Conservation (phyloP, 2,113 vertebrate genomes). For the Calidris pygmaea region DNA sequence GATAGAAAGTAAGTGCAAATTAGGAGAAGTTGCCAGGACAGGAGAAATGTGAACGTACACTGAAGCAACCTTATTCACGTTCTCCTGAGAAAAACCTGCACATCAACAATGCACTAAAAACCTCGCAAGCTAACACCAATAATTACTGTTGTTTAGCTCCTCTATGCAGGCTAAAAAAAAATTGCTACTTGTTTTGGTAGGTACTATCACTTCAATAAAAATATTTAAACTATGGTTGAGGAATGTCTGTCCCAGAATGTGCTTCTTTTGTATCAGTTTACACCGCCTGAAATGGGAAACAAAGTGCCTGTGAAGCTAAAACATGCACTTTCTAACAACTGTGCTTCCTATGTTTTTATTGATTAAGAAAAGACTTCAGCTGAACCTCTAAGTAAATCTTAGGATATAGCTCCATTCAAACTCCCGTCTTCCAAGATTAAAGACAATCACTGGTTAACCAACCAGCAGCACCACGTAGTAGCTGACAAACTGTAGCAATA, state of each 20-base stretch:
- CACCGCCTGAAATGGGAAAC: not conserved
- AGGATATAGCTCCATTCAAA: not conserved
- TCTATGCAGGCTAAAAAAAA: not conserved
- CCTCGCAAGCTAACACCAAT: not conserved
- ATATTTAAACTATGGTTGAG: not conserved
- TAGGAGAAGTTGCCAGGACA: not conserved
- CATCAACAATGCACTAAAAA: not conserved
- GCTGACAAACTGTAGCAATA: not conserved
- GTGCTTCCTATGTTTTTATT: not conserved
- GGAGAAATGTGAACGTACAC: not conserved
- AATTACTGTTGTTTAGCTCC: not conserved
- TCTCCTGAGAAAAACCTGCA: not conserved
- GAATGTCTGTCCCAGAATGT: not conserved
- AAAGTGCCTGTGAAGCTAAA: not conserved
- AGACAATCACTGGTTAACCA: not conserved
- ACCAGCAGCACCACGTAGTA: not conserved
- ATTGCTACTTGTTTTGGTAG: accelerated
- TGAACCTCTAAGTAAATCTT: not conserved
- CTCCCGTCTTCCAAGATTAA: not conserved
- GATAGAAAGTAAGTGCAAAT: not conserved
- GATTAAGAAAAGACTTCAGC: not conserved
- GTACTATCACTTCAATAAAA: not conserved
- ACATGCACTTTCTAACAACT: not conserved
- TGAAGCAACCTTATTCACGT: not conserved
- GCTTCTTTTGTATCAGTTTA: not conserved